Conservation (phyloP, 2,113 vertebrate genomes). For the Epinephelus cyanopodus region DNA sequence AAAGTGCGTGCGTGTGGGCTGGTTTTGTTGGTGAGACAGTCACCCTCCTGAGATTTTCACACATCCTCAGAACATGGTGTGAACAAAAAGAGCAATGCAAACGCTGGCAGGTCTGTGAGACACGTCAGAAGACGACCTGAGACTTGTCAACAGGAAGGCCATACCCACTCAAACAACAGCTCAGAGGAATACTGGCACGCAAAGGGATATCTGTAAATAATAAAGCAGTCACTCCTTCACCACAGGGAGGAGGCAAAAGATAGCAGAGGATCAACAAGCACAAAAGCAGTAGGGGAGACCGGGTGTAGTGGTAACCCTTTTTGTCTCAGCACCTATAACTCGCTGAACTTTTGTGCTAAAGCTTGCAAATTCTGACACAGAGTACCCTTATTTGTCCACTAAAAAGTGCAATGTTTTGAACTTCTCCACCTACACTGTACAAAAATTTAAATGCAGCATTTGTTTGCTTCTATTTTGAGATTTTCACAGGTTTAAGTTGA, state of each 20-base stretch:
- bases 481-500: too few relatives aligned
- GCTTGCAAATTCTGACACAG: too few relatives aligned
- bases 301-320: too few relatives aligned
- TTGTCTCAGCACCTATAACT: too few relatives aligned
- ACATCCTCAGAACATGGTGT: constrained; percentile 35
- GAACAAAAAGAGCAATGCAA: constrained; percentile 8
- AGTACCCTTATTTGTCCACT: too few relatives aligned
- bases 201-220: constrained; percentile 14
- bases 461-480: too few relatives aligned
- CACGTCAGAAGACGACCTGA: constrained; percentile 1
- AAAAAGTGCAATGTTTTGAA: too few relatives aligned
- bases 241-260: background rate
- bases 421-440: too few relatives aligned
- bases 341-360: too few relatives aligned
- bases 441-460: too few relatives aligned
- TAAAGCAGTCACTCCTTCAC: background rate
- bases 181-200: background rate
- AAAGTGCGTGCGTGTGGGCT: background rate
- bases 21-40: background rate
- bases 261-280: background rate
- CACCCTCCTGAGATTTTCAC: constrained; percentile 35
- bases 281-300: background rate
- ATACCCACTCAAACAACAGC: background rate
- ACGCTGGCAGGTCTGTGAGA: constrained; percentile 22
- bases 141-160: background rate